phyloP scores from a whole-genome alignment of 2,888 invertebrate species.

The Sinohyriopsis cumingii region DNA sequence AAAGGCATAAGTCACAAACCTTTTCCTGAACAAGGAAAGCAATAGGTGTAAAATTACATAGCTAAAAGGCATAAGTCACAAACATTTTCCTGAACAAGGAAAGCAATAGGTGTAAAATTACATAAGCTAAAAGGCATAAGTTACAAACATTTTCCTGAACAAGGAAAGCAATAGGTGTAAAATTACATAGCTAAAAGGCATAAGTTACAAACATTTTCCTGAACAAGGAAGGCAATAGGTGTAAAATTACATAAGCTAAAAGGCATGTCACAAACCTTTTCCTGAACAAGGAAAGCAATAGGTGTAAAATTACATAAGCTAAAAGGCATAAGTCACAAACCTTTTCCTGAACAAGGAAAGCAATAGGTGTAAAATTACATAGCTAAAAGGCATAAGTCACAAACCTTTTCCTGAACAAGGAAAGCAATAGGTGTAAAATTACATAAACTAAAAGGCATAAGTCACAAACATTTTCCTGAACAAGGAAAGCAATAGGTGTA shows the following conservation, averaged over 20 bases:
- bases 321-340: constrained; percentile 21
- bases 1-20: constrained; percentile 25
- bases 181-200: background rate
- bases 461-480: constrained; percentile 50
- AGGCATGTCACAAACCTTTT: constrained; percentile 40
- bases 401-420: constrained; percentile 55
- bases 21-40: constrained; percentile 55
- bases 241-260: background rate
- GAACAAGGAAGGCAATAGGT: constrained; percentile 45
- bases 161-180: constrained; percentile 34
- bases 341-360: constrained; percentile 55
- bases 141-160: constrained; percentile 52
- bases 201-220: constrained; percentile 45
- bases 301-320: background rate
- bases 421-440: constrained; percentile 24
- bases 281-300: constrained; percentile 50
- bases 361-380: background rate
- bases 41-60: too few species aligned
- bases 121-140: background rate
- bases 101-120: constrained; percentile 10
- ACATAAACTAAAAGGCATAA: background rate
- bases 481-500: constrained; percentile 37
- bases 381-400: background rate
- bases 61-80: background rate
- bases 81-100: constrained; percentile 59